phyloP scores from a whole-genome alignment of 2,888 invertebrate genomes.

The Pelosia muscerda region DNA sequence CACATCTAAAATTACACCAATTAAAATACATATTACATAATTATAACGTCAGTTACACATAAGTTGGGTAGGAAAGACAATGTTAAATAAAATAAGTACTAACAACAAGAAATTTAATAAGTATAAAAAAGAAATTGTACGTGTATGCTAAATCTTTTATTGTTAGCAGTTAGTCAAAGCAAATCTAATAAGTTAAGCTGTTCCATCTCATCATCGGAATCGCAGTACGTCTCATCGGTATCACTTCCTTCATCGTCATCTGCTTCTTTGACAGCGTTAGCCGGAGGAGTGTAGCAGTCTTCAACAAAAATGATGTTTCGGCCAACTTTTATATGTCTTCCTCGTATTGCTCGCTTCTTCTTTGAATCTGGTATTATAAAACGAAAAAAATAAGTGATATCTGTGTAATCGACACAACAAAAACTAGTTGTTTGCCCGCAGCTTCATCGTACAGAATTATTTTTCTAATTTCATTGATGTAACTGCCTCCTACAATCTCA shows the following conservation, averaged over 20 bases:
- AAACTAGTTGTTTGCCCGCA: no score
- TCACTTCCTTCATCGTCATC: neutral
- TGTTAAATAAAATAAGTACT: neutral
- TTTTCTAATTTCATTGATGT: no score
- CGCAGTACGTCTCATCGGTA: conserved; percentile 1
- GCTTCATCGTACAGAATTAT: no score
- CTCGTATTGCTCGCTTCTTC: neutral
- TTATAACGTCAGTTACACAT: neutral
- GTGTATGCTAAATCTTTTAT: neutral
- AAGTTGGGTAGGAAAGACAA: neutral
- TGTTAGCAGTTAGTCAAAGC: conserved; percentile 4
- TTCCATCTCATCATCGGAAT: conserved; percentile 19
- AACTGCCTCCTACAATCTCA: no score
- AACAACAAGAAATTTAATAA: neutral
- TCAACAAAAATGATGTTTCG: conserved; percentile 5
- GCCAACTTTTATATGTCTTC: conserved; percentile 6
- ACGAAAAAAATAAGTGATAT: neutral
- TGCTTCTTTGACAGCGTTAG: neutral
- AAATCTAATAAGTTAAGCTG: conserved; percentile 17
- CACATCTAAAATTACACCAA: conserved; percentile 8
- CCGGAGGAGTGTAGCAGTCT: neutral
- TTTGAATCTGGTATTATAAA: neutral
- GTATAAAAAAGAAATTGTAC: neutral
- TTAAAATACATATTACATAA: neutral
- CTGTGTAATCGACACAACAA: neutral